These are phyloP conservation scores for Rhimphoctona megacephalus DNA, from an alignment of 2,888 invertebrate genomes.

Conservation along the genomic window DNA sequence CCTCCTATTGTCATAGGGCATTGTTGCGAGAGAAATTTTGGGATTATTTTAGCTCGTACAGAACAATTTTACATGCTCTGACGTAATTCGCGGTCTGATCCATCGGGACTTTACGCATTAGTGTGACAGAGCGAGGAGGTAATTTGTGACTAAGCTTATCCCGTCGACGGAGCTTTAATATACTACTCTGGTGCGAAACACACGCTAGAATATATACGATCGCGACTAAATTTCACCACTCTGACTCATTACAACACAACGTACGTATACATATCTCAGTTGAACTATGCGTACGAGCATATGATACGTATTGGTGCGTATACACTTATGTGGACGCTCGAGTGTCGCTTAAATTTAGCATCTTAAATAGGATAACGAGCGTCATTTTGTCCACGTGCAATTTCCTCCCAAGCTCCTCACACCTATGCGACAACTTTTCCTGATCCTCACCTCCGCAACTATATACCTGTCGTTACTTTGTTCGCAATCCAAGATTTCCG, in stretches of 20 bases:
- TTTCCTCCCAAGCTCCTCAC: conserved; percentile 58
- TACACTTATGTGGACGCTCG: background rate
- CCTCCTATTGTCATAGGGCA: background rate
- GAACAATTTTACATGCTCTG: conserved; percentile 9
- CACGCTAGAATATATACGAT: conserved; percentile 37
- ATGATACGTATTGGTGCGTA: background rate
- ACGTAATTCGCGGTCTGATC: conserved; percentile 55
- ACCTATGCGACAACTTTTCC: conserved; percentile 52
- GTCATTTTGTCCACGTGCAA: conserved; percentile 68
- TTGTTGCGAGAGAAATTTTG: background rate
- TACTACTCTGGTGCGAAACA: conserved; percentile 37
- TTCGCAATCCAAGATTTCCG: conserved; percentile 58
- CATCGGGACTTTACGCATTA: conserved; percentile 57
- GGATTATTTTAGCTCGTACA: conserved; percentile 17
- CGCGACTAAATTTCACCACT: conserved; percentile 65
- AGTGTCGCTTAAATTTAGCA: conserved; percentile 68
- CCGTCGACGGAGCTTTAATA: conserved; percentile 61
- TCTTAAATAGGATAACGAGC: conserved; percentile 69
- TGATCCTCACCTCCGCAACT: conserved; percentile 49
- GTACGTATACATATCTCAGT: conserved; percentile 21
- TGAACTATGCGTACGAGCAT: background rate
- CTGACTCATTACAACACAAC: conserved; percentile 67
- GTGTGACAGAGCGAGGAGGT: conserved; percentile 48
- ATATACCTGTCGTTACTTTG: conserved; percentile 54
- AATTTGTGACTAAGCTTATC: conserved; percentile 65